Evolutionary conservation across 2,113 vertebrate species (phyloP), one percentile per base, ranked within the genome.

Genomic region (Pseudorasbora parva): DNA sequence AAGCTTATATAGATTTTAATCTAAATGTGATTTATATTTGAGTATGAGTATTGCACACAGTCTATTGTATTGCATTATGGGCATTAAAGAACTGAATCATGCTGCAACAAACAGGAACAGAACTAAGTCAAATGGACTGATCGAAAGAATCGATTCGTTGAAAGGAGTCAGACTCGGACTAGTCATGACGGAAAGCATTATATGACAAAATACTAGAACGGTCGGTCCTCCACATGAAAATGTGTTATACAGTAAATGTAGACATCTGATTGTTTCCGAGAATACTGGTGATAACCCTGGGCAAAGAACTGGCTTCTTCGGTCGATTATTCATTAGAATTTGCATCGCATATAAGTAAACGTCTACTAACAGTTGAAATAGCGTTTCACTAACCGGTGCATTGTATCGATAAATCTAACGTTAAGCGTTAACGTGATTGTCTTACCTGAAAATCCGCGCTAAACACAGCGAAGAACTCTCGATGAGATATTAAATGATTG

Each of bases 201-300:
- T 62, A 23, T 62, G 56, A 59, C 74, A 77, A 77, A 77, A 59
- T 25, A 59, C 54, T 15, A 47, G 41, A 72, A 72, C n/a, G 6
- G 1, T 45, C 11, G 12, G 12, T 45, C 11, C 41, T 25, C n/a
- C n/a, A 14, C n/a, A 72, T 8, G n/a, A 11, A 47, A 25, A 47
- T 72, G 14, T 68, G 8, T 41, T 69, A n/a, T 10, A 10, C 9
- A n/a, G 19, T 37, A 41, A 21, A 69, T 41, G 19, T 41, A 54
- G 17, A 54, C 17, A 7, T 21, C 17, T 54, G 51, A 54, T 54
- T 54, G 51, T 54, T 54, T 41, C 41, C 41, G 33, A 69, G 9
- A 9, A 69, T 9, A 12, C 11, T 12, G 19, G 11, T n/a, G 8
- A 11, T 41, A 69, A 41, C 33, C 19, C 19, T 41, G 8, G 21